A percentile compares a stretch with the other conserved stretches of the same genome.
Evolutionary conservation across 2,888 invertebrate genomes (phyloP).

Genomic region (Sepioteuthis lessoniana): DNA sequence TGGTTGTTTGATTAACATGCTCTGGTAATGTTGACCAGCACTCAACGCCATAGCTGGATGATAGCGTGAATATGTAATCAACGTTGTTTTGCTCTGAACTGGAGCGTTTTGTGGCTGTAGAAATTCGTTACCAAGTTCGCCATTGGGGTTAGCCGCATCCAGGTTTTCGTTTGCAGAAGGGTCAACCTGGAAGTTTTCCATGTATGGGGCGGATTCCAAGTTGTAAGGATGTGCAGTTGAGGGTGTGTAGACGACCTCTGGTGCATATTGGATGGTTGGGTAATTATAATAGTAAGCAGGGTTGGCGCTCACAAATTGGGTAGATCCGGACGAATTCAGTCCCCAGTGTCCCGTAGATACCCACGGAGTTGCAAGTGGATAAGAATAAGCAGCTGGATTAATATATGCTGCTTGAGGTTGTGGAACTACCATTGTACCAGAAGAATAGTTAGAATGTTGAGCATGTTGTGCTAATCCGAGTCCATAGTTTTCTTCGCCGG

Average conservation of each 20-base stretch:
- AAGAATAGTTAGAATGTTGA: neutral
- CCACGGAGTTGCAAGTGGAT: neutral
- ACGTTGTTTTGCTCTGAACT: neutral
- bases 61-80: conserved; percentile 26
- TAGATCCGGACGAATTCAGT: neutral
- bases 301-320: conserved; percentile 15
- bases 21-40: neutral
- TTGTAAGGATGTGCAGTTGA: neutral
- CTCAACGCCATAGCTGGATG: neutral
- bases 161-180: neutral
- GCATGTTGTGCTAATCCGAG: neutral
- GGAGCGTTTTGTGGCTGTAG: neutral
- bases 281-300: conserved; percentile 37
- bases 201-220: neutral
- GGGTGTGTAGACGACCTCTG: neutral
- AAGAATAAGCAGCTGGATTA: neutral
- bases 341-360: neutral
- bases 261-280: conserved; percentile 40
- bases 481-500: neutral
- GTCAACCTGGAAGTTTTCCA: conserved; percentile 10
- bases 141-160: neutral
- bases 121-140: neutral
- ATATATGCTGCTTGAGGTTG: neutral
- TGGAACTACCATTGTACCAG: neutral
- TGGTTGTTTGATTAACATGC: neutral